phyloP scores from a whole-genome alignment of 2,888 invertebrate genomes.

The Apoda limacodes region DNA sequence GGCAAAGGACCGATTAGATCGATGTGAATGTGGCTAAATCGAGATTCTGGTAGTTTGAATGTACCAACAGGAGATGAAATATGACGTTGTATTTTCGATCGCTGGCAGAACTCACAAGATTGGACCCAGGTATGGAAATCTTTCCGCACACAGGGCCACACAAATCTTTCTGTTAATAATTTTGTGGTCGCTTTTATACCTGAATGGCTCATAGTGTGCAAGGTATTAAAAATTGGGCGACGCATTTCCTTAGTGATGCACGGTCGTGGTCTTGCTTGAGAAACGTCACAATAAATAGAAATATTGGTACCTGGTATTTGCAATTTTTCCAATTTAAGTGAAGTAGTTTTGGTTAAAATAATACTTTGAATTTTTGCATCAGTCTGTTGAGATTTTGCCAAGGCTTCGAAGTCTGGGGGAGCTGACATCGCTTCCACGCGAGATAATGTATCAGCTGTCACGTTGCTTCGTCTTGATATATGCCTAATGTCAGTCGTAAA shows the following conservation, averaged over 20 bases:
- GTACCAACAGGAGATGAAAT: slow-evolving; percentile 10
- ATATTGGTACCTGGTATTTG: slow-evolving; percentile 14
- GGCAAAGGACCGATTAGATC: slow-evolving; percentile 8
- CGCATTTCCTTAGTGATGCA: slow-evolving; percentile 12
- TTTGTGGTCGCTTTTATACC: slow-evolving; percentile 12
- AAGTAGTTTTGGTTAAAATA: slow-evolving; percentile 1
- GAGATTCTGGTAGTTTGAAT: no score
- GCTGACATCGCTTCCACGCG: slow-evolving; percentile 17
- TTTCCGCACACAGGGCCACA: slow-evolving; percentile 31
- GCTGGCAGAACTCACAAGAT: slow-evolving; percentile 29
- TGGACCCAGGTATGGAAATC: slow-evolving; percentile 28
- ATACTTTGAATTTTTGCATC: slow-evolving; percentile 15
- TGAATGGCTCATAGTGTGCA: slow-evolving; percentile 19
- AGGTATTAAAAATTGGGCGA: slow-evolving; percentile 7
- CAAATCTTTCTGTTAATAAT: slow-evolving; percentile 27
- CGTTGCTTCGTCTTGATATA: slow-evolving; percentile 19
- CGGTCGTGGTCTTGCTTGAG: slow-evolving; percentile 13
- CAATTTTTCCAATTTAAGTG: slow-evolving; percentile 11
- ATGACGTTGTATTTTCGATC: slow-evolving; percentile 17
- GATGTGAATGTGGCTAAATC: slow-evolving; percentile 11
- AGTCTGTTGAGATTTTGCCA: slow-evolving; percentile 12
- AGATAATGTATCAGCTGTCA: slow-evolving; percentile 22
- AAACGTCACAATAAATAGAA: slow-evolving; percentile 12
- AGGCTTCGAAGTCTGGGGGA: slow-evolving; percentile 7
- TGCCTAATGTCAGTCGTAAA: slow-evolving; percentile 30